Base-by-base conservation (phyloP, 1,140 invertebrate genomes). In the Saxidomus purpurata region DNA sequence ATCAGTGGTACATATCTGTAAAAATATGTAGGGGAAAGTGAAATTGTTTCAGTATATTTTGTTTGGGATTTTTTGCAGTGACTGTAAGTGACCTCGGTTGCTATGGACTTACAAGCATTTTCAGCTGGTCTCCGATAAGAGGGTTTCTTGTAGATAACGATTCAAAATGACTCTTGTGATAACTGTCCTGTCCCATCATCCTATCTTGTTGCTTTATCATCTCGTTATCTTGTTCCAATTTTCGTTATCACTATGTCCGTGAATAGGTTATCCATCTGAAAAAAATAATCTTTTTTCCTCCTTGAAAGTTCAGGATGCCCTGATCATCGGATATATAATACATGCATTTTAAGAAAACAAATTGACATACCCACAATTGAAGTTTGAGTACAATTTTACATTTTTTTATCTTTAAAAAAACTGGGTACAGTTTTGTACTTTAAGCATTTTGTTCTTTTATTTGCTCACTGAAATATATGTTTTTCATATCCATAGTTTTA, bases 81-180 rank as follows among this genome's bases (percentile, higher is more conserved):
- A 28, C n/a, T 28, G n/a, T n/a, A n/a, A 63, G 8, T 63, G 59
- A 25, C 47, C 76, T 55, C 28, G 15, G 76, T 79, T 79, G 76
- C 76, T 79, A 79, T 79, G 76, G 76, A 1, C 76, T 52, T 79
- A 55, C 76, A 79, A 79, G 49, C 76, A 79, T 79, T 55, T 79
- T 79, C 76, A 79, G 28, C 47, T 38, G 76, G 47, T 79, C 0
- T 15, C 49, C 19, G 47, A 59, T 59, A 79, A 55, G 25, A 13
- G 9, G 25, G 25, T 36, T 79, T 59, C 76, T 55, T 49, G 4
- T 38, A 59, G 76, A 79, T 79, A 79, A 79, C 43, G 25, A 34
- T 40, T 77, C 8, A 28, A 52, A 79, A 52, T 79, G 49, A 36
- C 47, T 79, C 8, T 22, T 31, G 25, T 15, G 76, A 79, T 79